Evolutionary conservation across 64 coral and sea anemone genomes (phyloP).

Genomic region (Montipora cactus): DNA sequence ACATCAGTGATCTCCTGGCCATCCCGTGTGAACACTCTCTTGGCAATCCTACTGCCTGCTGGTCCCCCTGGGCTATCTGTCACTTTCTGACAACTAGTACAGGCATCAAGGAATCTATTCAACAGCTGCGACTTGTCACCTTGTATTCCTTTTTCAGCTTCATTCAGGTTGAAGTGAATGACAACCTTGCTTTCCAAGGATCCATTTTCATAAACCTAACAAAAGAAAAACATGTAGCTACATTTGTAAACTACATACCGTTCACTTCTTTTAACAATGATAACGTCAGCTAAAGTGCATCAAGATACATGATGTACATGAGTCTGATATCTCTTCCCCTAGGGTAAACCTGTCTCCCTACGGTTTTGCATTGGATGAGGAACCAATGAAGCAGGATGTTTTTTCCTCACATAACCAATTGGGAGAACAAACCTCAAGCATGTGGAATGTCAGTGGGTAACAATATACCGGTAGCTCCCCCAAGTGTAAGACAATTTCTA

Average conservation of each 20-base stretch:
- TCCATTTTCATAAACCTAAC: constrained; percentile 96
- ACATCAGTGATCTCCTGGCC: constrained; percentile 84
- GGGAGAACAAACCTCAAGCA: no score
- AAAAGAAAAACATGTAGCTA: background rate
- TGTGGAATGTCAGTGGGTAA: no score
- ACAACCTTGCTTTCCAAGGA: constrained; percentile 71
- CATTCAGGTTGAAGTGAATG: constrained; percentile 89
- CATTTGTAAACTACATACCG: no score
- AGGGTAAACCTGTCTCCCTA: no score
- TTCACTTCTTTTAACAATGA: background rate
- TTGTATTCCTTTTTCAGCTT: constrained; percentile 89
- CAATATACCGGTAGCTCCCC: no score
- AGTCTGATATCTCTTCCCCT: no score
- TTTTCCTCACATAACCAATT: no score
- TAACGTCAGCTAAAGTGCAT: no score
- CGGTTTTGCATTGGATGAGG: no score
- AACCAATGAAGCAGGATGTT: no score
- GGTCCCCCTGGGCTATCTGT: constrained; percentile 70
- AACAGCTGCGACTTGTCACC: constrained; percentile 72
- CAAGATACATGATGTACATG: no score
- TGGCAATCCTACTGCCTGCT: constrained; percentile 79
- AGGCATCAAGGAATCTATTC: constrained; percentile 90
- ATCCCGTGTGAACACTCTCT: constrained; percentile 82
- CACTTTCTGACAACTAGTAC: constrained; percentile 71
- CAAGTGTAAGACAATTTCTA: no score